phyloP scores from a whole-genome alignment of 2,113 vertebrate genomes.

The Rhynchomys soricoides region DNA sequence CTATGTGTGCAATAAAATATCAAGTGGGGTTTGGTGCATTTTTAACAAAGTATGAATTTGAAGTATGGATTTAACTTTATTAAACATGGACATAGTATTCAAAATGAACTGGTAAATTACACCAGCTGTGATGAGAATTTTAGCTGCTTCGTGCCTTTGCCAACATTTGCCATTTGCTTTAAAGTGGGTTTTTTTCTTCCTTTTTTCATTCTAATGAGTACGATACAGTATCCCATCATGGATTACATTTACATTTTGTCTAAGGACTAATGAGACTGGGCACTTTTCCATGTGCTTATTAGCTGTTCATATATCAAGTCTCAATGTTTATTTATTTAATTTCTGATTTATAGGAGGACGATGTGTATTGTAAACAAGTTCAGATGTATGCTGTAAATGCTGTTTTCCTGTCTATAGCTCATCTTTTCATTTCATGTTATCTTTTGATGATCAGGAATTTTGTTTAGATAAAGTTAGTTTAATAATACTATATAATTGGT shows the following conservation, averaged over 20 bases:
- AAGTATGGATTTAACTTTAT: neutral
- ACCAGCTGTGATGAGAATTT: constrained; percentile 24
- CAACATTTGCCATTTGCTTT: constrained; percentile 40
- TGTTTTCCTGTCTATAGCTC: neutral
- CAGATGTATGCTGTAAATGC: neutral
- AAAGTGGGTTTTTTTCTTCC: neutral
- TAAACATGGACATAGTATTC: neutral
- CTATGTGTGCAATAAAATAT: neutral
- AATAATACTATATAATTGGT: neutral
- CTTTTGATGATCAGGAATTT: constrained; percentile 31
- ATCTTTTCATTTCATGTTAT: constrained; percentile 31
- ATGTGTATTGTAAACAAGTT: constrained; percentile 24
- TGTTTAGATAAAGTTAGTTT: constrained; percentile 39
- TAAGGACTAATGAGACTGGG: neutral
- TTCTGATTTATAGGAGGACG: constrained; percentile 12
- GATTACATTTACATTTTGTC: constrained; percentile 48
- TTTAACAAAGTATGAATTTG: neutral
- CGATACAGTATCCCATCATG: neutral
- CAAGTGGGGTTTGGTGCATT: constrained; percentile 28
- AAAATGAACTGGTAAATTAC: constrained; percentile 31
- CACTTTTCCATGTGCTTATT: neutral
- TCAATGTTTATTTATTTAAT: constrained; percentile 37
- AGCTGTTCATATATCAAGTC: neutral
- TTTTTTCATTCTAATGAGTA: neutral
- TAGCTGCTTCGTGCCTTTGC: neutral